Evolutionary conservation across 2,113 vertebrate species (phyloP), one percentile per base, ranked within the genome.

Genomic region (Colossoma macropomum): DNA sequence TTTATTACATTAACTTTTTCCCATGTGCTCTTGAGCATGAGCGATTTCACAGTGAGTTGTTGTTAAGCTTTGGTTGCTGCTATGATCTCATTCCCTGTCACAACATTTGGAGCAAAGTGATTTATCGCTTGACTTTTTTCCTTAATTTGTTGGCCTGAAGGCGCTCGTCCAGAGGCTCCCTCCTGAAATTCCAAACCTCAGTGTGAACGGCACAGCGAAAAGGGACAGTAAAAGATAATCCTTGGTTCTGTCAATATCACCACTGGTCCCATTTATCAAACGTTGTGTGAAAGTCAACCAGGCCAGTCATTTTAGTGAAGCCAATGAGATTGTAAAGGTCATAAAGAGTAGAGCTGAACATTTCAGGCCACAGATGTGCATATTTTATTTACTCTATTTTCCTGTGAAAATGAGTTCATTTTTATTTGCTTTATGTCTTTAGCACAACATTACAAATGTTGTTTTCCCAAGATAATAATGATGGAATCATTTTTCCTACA

Each of bases 51-150:
- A 2, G 41, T 0, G 4, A 84, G 38, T 1, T 74, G 17, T 74
- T 66, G 28, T 66, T 30, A 32, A 17, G 28, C 23, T 69, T 23
- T 32, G 38, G 6, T 13, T 85, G 54, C 65, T 75, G 71, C 76
- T 41, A 77, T 82, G 84, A 77, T 41, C 79, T 82, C 66, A 85
- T 78, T 81, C 38, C 27, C 60, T 50, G 48, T 85, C 15, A 80
- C 66, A 65, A 30, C 41, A 65, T 34, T 82, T 76, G 72, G 52
- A 75, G 59, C 59, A 7, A 41, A 60, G 60, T 81, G 63, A 63
- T 52, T 66, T 56, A 68, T 63, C 34, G 38, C 32, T 54, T 77
- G 60, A 66, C 56, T 16, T 66, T 32, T 62, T 63, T 71, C 54
- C 72, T 65, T 81, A 25, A 65, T 62, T 38, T 68, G 75, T 70